Evolutionary conservation across 2,888 invertebrate genomes (phyloP).

Genomic region (Terebella lapidaria): DNA sequence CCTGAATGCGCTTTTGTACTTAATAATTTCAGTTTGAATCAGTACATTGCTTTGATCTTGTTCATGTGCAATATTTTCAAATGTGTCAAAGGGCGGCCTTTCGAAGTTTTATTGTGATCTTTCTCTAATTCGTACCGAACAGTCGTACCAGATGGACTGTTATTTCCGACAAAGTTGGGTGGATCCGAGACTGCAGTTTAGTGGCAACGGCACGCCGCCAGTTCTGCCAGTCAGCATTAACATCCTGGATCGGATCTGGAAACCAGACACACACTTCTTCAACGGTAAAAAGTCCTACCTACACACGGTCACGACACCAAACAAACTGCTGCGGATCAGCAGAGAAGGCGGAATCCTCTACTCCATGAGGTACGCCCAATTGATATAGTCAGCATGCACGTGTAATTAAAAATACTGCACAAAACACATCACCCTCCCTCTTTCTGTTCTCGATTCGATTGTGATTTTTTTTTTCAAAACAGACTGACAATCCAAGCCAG

Average conservation of each 20-base stretch:
- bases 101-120: too few species aligned
- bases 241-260: slow-evolving; percentile 44
- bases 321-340: slow-evolving; percentile 81
- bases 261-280: slow-evolving; percentile 63
- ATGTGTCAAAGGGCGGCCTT: too few species aligned
- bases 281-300: slow-evolving; percentile 92
- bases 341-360: slow-evolving; percentile 87
- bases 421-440: too few species aligned
- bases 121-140: not conserved
- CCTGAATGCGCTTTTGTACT: too few species aligned
- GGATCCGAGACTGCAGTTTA: slow-evolving; percentile 29
- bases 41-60: too few species aligned
- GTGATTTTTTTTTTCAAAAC: too few species aligned
- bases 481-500: slow-evolving; percentile 78
- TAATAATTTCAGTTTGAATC: too few species aligned
- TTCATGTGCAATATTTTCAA: too few species aligned
- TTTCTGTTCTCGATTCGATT: too few species aligned
- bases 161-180: slow-evolving; percentile 35
- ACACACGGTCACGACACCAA: slow-evolving; percentile 91
- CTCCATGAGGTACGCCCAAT: slow-evolving; percentile 95
- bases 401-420: too few species aligned
- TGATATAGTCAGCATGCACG: too few species aligned
- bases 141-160: slow-evolving; percentile 35
- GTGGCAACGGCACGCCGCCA: slow-evolving; percentile 23
- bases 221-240: slow-evolving; percentile 33